Evolutionary conservation across 2,888 invertebrate species (phyloP).

Genomic region (Eilema griseolum): DNA sequence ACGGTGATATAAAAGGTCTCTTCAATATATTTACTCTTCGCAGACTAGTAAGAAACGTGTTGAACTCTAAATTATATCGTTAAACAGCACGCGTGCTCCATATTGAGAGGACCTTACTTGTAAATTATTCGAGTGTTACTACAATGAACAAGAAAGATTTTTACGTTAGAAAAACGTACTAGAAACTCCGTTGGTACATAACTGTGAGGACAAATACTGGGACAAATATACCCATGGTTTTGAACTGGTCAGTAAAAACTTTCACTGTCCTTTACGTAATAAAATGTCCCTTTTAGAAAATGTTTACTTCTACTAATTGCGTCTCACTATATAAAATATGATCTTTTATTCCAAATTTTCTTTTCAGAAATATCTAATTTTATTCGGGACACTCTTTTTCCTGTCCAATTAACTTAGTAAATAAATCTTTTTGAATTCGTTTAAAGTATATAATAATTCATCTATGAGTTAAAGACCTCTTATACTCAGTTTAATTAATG

Average conservation of each 20-base stretch:
- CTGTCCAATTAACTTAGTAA: not conserved
- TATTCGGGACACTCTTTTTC: not conserved
- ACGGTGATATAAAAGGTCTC: not conserved
- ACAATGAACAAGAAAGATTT: constrained; percentile 32
- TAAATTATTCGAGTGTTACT: constrained; percentile 27
- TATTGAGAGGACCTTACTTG: constrained; percentile 27
- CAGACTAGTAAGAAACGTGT: constrained; percentile 1
- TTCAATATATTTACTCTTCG: constrained; percentile 2
- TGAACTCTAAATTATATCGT: constrained; percentile 23
- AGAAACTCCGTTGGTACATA: constrained; percentile 9
- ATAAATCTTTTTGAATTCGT: not conserved
- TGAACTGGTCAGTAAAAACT: not conserved
- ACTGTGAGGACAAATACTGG: not conserved
- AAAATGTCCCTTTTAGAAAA: not conserved
- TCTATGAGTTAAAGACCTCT: no score
- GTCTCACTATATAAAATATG: not conserved
- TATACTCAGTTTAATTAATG: no score
- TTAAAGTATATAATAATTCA: not conserved
- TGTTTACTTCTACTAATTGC: not conserved
- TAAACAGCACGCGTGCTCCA: constrained; percentile 37
- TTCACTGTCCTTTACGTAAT: not conserved
- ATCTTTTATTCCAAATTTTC: not conserved
- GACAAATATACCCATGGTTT: not conserved
- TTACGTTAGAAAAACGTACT: constrained; percentile 22
- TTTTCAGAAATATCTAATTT: no score